Conservation (phyloP, 1,140 invertebrate genomes). For the Tyrophagus putrescentiae region DNA sequence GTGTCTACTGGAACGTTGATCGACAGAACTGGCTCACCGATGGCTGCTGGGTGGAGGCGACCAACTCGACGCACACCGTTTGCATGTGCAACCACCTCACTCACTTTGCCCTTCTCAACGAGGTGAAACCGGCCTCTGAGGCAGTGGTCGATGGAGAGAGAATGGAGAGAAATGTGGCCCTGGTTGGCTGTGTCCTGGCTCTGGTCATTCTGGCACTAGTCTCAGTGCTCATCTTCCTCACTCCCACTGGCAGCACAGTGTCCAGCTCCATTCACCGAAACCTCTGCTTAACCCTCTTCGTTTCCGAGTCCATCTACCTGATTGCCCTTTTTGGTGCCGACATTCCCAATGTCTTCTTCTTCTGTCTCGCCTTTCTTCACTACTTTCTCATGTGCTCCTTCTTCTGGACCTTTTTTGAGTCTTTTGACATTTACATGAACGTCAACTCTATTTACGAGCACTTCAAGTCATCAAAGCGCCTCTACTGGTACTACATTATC, state of each 20-base stretch:
- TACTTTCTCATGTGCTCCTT: constrained; percentile 89
- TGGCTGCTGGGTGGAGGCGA: constrained; percentile 64
- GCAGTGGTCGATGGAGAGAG: background rate
- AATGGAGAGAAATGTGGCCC: constrained; percentile 1
- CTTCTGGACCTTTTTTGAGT: constrained; percentile 63
- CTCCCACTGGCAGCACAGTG: constrained; percentile 2
- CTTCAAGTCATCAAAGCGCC: constrained; percentile 70
- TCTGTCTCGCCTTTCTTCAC: constrained; percentile 78
- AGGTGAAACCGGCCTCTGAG: constrained; percentile 26
- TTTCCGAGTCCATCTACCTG: constrained; percentile 81
- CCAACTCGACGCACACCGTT: constrained; percentile 71
- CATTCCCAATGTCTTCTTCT: constrained; percentile 63
- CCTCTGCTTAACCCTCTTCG: constrained; percentile 52
- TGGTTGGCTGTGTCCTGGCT: constrained; percentile 3
- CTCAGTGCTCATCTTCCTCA: constrained; percentile 9
- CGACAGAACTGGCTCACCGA: constrained; percentile 78
- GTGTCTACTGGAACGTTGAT: constrained; percentile 85
- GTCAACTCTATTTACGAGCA: constrained; percentile 17
- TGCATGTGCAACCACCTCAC: constrained; percentile 92
- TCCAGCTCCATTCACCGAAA: constrained; percentile 34
- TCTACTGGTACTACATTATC: constrained; percentile 69
- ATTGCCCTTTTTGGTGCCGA: constrained; percentile 74
- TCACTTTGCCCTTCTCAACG: constrained; percentile 87
- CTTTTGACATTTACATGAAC: constrained; percentile 84
- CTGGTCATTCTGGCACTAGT: constrained; percentile 13